Evolutionary conservation across 2,888 invertebrate species (phyloP).

Genomic region (Horisme vitalbata): DNA sequence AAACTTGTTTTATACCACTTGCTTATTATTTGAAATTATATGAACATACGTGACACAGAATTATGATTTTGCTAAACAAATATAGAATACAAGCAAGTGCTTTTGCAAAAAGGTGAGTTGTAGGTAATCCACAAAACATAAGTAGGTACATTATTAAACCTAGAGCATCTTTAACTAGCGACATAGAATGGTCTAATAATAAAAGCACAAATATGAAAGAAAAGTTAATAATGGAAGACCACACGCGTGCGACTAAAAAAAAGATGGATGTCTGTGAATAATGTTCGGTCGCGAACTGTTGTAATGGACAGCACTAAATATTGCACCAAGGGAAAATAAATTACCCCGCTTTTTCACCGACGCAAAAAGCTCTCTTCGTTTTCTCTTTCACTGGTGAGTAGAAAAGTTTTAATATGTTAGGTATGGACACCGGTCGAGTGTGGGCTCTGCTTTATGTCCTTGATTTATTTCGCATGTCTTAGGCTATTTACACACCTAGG

Average conservation of each 20-base stretch:
- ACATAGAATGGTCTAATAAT: too few relatives aligned
- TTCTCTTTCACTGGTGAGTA: conserved; percentile 64
- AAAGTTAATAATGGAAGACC: conserved; percentile 75
- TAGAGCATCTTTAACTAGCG: too few relatives aligned
- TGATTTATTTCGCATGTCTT: conserved; percentile 15
- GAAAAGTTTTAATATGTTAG: conserved; percentile 75
- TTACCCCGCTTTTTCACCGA: conserved; percentile 77
- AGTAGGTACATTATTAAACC: too few relatives aligned
- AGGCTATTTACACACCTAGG: too few relatives aligned
- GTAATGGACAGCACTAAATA: conserved; percentile 83
- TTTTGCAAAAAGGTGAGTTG: too few relatives aligned
- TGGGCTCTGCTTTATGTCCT: conserved; percentile 10
- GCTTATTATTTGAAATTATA: too few relatives aligned
- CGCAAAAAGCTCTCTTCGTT: conserved; percentile 77
- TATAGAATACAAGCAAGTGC: too few relatives aligned
- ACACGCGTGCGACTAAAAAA: conserved; percentile 66
- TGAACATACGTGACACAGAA: too few relatives aligned
- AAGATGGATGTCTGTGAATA: conserved; percentile 79
- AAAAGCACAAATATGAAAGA: conserved; percentile 72
- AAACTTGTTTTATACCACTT: too few relatives aligned
- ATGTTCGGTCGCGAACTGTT: conserved; percentile 81
- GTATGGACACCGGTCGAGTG: conserved; percentile 36
- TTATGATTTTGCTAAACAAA: too few relatives aligned
- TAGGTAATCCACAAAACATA: too few relatives aligned
- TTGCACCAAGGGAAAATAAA: conserved; percentile 81